Evolutionary conservation across 2,888 invertebrate genomes (phyloP), one percentile per base, ranked within the genome.

Genomic region (Diogma glabrata): DNA sequence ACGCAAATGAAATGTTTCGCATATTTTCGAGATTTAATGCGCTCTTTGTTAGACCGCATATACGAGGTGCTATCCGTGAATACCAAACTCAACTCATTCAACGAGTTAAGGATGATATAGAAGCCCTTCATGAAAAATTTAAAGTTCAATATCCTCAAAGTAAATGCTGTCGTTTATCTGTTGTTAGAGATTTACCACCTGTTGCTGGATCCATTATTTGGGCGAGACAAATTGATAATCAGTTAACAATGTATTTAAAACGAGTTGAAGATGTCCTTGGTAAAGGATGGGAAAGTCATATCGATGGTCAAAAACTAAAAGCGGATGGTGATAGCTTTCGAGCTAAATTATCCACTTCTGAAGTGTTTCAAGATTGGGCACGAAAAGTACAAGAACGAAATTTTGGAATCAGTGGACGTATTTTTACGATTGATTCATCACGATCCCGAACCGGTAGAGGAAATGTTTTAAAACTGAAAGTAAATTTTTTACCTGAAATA

Each of bases 1-100:
- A 97, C 73, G 99, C 99, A 17, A 97, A 97, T 67, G 99, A 99
- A 70, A 99, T 99, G 99, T 99, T 99, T 74, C 80, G 95, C 52
- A 99, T 99, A 62, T 91, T 91, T 73, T 95, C 95, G 1, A 84
- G 97, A 16, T 99, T 97, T 75, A 99, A 99, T 72, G 97, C 97
- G 0, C 75, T 99, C 49, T 99, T 99, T 72, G 95, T 99, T 9
- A 82, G 99, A 8, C 97, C 96, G 3, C 97, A 99, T 71, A 99
- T 99, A 65, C 82, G 96, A 50, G 97, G 99, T 45, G 99, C 99
- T 20, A 99, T 99, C 59, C 78, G 97, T 43, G 99, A 99, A 72
- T 99, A 99, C 71, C 99, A 99, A 72, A 96, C 97, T 0, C 96
- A 99, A 68, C 78, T 99, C 51, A 99, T 99, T 65, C 96, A 97